These are phyloP conservation scores for Tribolium madens DNA, from an alignment of 1,140 invertebrate species.

Conservation along the genomic window DNA sequence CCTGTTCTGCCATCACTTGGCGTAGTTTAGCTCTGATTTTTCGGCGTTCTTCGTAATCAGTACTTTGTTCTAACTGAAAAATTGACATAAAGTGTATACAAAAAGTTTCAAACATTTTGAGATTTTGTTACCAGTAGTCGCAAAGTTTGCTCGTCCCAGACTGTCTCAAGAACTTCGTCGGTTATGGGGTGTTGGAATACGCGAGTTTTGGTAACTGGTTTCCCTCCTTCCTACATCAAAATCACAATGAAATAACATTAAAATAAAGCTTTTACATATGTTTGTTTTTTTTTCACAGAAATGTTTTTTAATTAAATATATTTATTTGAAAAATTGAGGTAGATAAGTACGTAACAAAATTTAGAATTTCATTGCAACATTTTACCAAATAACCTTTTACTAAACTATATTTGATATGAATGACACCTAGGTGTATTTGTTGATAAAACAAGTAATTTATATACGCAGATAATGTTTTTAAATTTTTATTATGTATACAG, in stretches of 20 bases:
- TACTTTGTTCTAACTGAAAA: conserved; percentile 84
- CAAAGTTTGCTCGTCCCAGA: conserved; percentile 80
- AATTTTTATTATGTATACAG: no score
- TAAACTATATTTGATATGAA: no score
- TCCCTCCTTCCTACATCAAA: conserved; percentile 59
- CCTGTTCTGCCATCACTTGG: conserved; percentile 81
- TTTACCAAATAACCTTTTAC: no score
- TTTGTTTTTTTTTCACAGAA: no score
- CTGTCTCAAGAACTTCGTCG: conserved; percentile 73
- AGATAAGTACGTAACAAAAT: no score
- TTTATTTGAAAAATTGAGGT: no score
- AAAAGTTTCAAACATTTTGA: neutral
- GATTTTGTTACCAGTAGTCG: conserved; percentile 74
- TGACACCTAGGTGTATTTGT: no score
- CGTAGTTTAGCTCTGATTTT: conserved; percentile 82
- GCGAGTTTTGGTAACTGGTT: conserved; percentile 58
- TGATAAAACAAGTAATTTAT: no score
- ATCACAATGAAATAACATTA: neutral
- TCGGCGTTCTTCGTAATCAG: conserved; percentile 87
- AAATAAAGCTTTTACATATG: neutral
- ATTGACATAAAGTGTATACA: neutral
- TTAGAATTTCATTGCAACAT: no score
- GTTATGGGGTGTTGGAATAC: conserved; percentile 63
- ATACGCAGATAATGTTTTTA: no score
- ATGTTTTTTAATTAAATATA: no score